A percentile compares a stretch with the other conserved stretches of the same genome.
Conservation (phyloP, 2,797 vertebrate species). For the Peromyscus nudipes region DNA sequence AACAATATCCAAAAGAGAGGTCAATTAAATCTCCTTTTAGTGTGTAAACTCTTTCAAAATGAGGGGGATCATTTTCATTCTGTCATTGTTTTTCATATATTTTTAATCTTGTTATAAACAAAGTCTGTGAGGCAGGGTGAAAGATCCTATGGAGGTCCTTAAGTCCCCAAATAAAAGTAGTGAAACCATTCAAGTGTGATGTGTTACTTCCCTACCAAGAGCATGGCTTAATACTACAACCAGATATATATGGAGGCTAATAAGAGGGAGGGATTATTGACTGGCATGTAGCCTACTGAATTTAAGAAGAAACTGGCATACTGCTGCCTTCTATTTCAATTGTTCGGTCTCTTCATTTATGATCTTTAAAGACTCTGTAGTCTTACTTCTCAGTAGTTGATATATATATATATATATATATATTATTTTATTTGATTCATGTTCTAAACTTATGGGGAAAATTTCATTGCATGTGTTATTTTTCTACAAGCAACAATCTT, state of each 20-base stretch:
- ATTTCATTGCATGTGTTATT: not conserved
- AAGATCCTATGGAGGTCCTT: not conserved
- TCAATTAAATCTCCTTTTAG: not conserved
- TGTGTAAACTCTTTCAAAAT: conserved; percentile 42
- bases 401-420: not conserved
- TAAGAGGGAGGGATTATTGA: not conserved
- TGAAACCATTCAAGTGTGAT: not conserved
- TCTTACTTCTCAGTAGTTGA: not conserved
- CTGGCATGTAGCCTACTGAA: not conserved
- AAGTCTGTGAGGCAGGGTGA: not conserved
- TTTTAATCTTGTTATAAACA: not conserved
- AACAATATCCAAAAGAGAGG: conserved; percentile 26
- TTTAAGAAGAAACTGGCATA: not conserved
- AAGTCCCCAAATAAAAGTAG: conserved; percentile 52
- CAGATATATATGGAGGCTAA: not conserved
- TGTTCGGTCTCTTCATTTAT: not conserved
- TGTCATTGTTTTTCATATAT: not conserved
- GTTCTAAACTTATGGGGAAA: conserved; percentile 9
- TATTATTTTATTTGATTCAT: not conserved
- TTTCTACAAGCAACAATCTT: conserved; percentile 28
- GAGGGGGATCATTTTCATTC: not conserved
- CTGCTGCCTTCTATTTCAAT: not conserved
- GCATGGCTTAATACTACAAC: not conserved
- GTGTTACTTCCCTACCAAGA: not conserved
- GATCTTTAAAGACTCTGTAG: not conserved